Conservation (phyloP, 1,140 invertebrate species). For the Saccostrea glomerata region DNA sequence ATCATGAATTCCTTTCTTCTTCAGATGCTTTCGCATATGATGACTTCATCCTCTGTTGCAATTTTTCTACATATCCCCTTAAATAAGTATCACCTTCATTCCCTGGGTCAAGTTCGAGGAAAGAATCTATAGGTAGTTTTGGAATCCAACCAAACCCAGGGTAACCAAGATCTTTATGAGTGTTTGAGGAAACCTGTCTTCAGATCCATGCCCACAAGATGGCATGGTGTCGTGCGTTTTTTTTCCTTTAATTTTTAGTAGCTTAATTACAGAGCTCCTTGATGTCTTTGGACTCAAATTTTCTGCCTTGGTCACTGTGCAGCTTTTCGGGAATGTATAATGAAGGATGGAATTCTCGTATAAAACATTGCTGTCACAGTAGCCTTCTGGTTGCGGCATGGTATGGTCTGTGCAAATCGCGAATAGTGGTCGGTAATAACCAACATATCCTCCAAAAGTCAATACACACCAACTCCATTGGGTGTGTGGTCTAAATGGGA, state of each 20-base stretch:
- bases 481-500: not conserved
- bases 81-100: not conserved
- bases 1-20: not conserved
- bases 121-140: not conserved
- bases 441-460: too few species aligned
- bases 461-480: not conserved
- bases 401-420: too few species aligned
- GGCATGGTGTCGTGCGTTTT: not conserved
- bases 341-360: not conserved
- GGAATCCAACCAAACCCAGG: constrained; percentile 71
- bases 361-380: not conserved
- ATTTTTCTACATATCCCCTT: not conserved
- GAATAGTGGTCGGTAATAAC: too few species aligned
- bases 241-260: too few species aligned
- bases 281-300: not conserved
- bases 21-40: not conserved
- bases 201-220: constrained; percentile 62
- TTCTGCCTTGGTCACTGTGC: too few species aligned
- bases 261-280: too few species aligned
- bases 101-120: not conserved
- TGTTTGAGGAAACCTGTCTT: constrained; percentile 70
- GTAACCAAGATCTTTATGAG: not conserved
- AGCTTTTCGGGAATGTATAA: too few species aligned
- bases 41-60: constrained; percentile 1
- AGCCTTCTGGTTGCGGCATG: not conserved